Percentiles rank a stretch among this genome's conserved stretches.
Conservation (phyloP, 1,140 invertebrate genomes). For the Zaprionus tsacasi region DNA sequence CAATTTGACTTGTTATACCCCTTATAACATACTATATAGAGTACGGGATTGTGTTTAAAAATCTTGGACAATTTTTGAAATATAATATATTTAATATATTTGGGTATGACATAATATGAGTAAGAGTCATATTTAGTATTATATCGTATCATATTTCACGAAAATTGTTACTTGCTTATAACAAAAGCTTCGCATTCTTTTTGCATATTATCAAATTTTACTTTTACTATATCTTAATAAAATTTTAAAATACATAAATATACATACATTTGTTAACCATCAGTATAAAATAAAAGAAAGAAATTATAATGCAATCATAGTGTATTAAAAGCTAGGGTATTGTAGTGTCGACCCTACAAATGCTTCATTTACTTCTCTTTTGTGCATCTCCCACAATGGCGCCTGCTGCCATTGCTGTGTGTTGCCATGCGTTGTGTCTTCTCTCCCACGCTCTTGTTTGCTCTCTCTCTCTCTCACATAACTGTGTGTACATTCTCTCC, state of each 20-base stretch:
- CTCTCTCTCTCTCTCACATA: constrained; percentile 7
- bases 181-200: neutral
- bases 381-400: constrained; percentile 8
- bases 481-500: constrained; percentile 21
- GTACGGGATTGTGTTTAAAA: neutral
- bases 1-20: neutral
- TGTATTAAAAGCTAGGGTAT: constrained; percentile 11
- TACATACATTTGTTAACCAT: too few species aligned
- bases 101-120: too few species aligned
- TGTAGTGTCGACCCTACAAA: neutral
- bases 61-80: neutral
- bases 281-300: too few species aligned
- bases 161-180: neutral
- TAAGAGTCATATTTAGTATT: too few species aligned
- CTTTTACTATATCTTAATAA: neutral
- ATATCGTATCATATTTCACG: neutral
- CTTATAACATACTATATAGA: neutral
- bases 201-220: neutral
- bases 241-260: neutral
- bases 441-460: neutral
- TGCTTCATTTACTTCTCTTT: neutral
- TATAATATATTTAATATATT: too few species aligned
- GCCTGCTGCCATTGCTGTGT: constrained; percentile 9
- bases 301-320: too few species aligned
- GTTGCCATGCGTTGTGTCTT: constrained; percentile 4